Conservation (phyloP, 1,140 invertebrate species). For the Hylyphantes graminicola region DNA sequence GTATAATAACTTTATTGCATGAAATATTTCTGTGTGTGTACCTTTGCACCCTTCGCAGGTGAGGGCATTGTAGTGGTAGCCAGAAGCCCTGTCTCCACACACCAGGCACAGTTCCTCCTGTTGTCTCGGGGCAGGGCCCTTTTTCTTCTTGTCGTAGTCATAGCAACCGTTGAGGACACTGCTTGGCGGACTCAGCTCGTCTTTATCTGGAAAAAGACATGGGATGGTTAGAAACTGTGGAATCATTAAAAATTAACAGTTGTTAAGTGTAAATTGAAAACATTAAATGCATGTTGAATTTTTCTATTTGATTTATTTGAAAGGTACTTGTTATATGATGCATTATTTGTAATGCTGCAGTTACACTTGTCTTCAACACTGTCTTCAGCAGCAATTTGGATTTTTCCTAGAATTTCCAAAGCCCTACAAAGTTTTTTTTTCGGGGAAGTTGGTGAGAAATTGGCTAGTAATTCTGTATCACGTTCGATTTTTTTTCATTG, state of each 20-base stretch:
- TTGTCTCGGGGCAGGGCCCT: constrained; percentile 88
- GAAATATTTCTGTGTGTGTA: too few relatives aligned
- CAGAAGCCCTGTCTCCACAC: constrained; percentile 96
- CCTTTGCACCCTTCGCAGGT: constrained; percentile 99
- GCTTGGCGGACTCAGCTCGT: constrained; percentile 89
- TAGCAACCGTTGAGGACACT: constrained; percentile 85
- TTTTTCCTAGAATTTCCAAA: too few relatives aligned
- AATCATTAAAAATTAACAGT: neutral
- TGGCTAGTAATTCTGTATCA: too few relatives aligned
- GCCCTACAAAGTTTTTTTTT: too few relatives aligned
- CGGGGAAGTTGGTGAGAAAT: too few relatives aligned
- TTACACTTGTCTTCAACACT: too few relatives aligned
- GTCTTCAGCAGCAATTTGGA: too few relatives aligned
- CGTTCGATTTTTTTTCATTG: too few relatives aligned
- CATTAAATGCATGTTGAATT: neutral
- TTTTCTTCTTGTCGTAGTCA: constrained; percentile 80
- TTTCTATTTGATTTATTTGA: neutral
- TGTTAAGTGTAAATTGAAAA: neutral
- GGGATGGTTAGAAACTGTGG: neutral
- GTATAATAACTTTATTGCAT: too few relatives aligned
- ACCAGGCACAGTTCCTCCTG: constrained; percentile 97
- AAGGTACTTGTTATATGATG: neutral
- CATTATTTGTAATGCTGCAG: too few relatives aligned
- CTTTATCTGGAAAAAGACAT: constrained; percentile 78
- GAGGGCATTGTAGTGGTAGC: constrained; percentile 98